phyloP scores from a whole-genome alignment of 2,113 vertebrate genomes.

The human (Homo sapiens) region DNA sequence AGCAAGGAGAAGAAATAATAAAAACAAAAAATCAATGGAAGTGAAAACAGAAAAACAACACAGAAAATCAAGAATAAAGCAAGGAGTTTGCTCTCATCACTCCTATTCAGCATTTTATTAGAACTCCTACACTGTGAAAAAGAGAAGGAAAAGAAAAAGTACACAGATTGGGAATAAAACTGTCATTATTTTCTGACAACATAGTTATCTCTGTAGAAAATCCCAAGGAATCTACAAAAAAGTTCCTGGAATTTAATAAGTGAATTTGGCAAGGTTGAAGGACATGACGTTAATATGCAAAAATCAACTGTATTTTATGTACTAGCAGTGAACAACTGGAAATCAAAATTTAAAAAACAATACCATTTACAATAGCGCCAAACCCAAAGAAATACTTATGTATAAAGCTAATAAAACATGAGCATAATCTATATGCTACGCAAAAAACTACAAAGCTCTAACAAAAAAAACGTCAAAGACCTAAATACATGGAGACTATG shows the following conservation, averaged over 20 bases:
- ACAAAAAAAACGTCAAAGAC: background rate
- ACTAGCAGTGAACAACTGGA: background rate
- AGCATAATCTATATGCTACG: background rate
- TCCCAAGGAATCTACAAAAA: background rate
- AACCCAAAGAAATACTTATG: background rate
- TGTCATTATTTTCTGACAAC: background rate
- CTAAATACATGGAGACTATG: background rate
- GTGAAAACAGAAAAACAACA: background rate
- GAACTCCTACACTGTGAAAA: background rate
- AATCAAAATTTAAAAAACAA: background rate
- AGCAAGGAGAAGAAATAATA: background rate
- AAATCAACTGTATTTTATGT: background rate
- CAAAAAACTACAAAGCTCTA: background rate
- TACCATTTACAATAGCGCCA: background rate
- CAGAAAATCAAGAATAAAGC: background rate
- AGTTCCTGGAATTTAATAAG: background rate
- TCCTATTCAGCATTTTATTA: background rate
- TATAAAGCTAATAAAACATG: background rate
- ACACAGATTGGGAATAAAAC: slow-evolving; percentile 2
- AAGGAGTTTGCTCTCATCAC: background rate
- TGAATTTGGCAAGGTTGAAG: background rate
- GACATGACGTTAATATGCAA: background rate
- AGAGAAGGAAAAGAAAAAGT: background rate
- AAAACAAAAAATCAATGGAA: background rate
- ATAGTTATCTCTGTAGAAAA: slow-evolving; percentile 6